Conservation (phyloP, 2,888 invertebrate genomes). For the Coleophora flavipennella region DNA sequence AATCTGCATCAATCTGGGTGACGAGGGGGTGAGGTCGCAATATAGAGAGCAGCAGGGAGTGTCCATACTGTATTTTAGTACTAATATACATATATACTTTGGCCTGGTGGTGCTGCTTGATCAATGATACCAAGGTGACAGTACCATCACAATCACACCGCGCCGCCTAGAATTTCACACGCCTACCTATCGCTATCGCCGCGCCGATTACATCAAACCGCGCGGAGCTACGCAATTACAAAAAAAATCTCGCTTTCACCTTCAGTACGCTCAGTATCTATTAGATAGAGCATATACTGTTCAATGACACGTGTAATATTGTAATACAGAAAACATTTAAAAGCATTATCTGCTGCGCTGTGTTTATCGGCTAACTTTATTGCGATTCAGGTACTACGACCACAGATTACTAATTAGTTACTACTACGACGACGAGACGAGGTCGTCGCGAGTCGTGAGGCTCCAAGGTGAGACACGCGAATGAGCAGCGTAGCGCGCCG, state of each 20-base stretch:
- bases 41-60: too few species aligned
- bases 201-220: slow-evolving; percentile 6
- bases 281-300: slow-evolving; percentile 11
- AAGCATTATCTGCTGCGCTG: slow-evolving; percentile 4
- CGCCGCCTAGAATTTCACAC: slow-evolving; percentile 4
- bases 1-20: too few species aligned
- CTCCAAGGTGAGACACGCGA: slow-evolving; percentile 14
- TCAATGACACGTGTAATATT: not conserved
- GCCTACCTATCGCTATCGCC: too few species aligned
- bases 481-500: slow-evolving; percentile 3
- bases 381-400: slow-evolving; percentile 10
- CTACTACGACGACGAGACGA: slow-evolving; percentile 9
- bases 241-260: slow-evolving; percentile 18
- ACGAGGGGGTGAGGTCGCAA: too few species aligned
- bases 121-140: slow-evolving; percentile 12
- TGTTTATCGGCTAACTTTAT: slow-evolving; percentile 2
- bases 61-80: too few species aligned
- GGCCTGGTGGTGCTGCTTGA: slow-evolving; percentile 6
- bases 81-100: too few species aligned
- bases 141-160: slow-evolving; percentile 1
- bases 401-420: too few species aligned
- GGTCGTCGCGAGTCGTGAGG: slow-evolving; percentile 8
- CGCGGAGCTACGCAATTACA: slow-evolving; percentile 2
- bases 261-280: slow-evolving; percentile 14
- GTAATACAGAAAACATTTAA: slow-evolving; percentile 1